These are phyloP conservation scores for Nudaria mundana DNA, from an alignment of 2,888 invertebrate genomes.

Conservation along the genomic window DNA sequence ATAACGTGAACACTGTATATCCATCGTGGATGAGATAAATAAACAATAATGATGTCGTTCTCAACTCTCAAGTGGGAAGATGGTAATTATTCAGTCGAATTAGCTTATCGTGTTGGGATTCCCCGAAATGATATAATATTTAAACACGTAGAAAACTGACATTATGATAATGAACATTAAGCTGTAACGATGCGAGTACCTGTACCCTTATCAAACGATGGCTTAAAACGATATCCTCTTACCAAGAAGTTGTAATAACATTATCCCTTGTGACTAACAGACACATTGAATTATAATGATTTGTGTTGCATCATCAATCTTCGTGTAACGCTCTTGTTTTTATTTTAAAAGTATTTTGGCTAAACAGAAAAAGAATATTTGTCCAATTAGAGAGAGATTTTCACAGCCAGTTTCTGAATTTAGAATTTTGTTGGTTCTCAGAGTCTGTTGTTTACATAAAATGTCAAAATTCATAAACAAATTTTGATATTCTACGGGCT, in stretches of 20 bases:
- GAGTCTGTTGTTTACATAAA: too few species aligned
- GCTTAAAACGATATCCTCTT: constrained; percentile 10
- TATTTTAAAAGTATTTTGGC: constrained; percentile 18
- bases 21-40: too few species aligned
- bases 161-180: neutral
- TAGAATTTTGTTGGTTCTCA: too few species aligned
- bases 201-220: constrained; percentile 1
- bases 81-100: too few species aligned
- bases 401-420: too few species aligned
- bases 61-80: too few species aligned
- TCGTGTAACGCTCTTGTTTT: constrained; percentile 22
- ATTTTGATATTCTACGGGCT: too few species aligned
- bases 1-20: too few species aligned
- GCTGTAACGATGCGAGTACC: neutral
- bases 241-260: constrained; percentile 13
- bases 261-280: constrained; percentile 14
- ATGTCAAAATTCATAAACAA: too few species aligned
- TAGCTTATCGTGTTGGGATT: too few species aligned
- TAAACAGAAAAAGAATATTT: neutral
- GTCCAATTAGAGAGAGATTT: too few species aligned
- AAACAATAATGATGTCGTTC: too few species aligned
- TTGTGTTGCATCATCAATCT: constrained; percentile 27
- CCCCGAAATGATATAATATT: neutral
- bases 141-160: neutral
- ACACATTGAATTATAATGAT: constrained; percentile 21